These are phyloP conservation scores for Xyliphius kryptos DNA, from an alignment of 2,113 vertebrate species.

Conservation along the genomic window DNA sequence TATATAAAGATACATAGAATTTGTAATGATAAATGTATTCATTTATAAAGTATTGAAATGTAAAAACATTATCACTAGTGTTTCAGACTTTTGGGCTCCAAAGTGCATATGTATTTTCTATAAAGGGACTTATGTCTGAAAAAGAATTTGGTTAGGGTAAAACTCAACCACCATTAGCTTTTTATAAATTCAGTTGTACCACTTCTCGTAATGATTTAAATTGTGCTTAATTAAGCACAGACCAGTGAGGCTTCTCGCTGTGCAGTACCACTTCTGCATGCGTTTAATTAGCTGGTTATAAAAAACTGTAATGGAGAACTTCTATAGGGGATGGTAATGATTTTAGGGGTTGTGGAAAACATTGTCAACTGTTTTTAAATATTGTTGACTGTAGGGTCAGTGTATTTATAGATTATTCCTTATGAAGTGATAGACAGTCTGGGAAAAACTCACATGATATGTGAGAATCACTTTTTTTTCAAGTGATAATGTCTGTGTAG, in stretches of 20 bases:
- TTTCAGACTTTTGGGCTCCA: no score
- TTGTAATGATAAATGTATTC: no score
- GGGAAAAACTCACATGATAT: slow-evolving; percentile 56
- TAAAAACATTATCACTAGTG: no score
- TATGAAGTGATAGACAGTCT: slow-evolving; percentile 50
- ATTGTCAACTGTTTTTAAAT: slow-evolving; percentile 55
- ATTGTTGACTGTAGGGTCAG: slow-evolving; percentile 51
- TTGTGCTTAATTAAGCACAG: slow-evolving; percentile 60
- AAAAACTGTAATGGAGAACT: slow-evolving; percentile 57
- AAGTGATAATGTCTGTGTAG: slow-evolving; percentile 8
- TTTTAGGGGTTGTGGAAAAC: slow-evolving; percentile 62
- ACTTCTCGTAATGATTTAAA: slow-evolving; percentile 62
- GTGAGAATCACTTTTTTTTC: slow-evolving; percentile 37
- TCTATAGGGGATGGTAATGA: slow-evolving; percentile 66
- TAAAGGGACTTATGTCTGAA: slow-evolving; percentile 52
- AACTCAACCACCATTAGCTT: slow-evolving; percentile 38
- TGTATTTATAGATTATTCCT: slow-evolving; percentile 45
- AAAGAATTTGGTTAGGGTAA: slow-evolving; percentile 33
- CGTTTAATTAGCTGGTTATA: slow-evolving; percentile 63
- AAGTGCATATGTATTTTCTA: no score
- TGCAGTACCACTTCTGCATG: slow-evolving; percentile 58
- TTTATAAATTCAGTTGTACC: slow-evolving; percentile 53
- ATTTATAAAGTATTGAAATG: no score
- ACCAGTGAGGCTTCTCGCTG: slow-evolving; percentile 50
- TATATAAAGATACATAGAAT: no score